Base-by-base conservation (phyloP, 2,797 vertebrate genomes). In the Danio jaintianensis region DNA sequence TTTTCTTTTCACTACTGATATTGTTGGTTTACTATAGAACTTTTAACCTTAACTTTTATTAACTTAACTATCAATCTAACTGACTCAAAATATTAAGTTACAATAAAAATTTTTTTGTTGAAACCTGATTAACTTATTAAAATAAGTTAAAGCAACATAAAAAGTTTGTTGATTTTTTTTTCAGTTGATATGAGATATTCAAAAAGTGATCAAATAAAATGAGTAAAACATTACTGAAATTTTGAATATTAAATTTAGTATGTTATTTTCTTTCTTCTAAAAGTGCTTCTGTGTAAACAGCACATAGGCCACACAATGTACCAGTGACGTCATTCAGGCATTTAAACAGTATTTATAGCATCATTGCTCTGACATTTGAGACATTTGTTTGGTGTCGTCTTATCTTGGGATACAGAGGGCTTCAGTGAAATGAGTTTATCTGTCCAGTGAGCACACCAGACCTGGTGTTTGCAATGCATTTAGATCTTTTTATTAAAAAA, bases 371-470 rank as follows among this genome's bases (percentile, higher is more conserved):
- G 69, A 80, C 61, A 63, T 5, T 43, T 83, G 72, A 77, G 68
- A 45, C 67, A 18, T 79, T 85, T 79, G 92, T 87, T 86, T 86
- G 81, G 68, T 42, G 29, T 55, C 38, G 53, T 81, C 85, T 93
- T 93, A 94, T 94, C 93, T 90, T 67, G 1, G 75, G 71, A 78
- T 72, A 80, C 91, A 93, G 90, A 76, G 62, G 81, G 38, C 47
- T 70, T 59, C 72, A 58, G 15, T 55, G 11, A 79, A 82, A 83
- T 75, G 69, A 58, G 59, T 80, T 78, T 85, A 86, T 83, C 83
- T 59, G 36, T 63, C n/a, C 16, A 59, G 15, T 72, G 55, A 52
- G 52, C 36, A 45, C 58, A 77, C n/a, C 40, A 68, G 13, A 64
- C 20, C 81, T 79, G 69, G 58, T 45, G 79, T 83, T 66, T 42